Percentiles rank a stretch among this genome's conserved stretches.
phyloP scores from a whole-genome alignment of 2,888 invertebrate species.

The Hydraecia micacea region DNA sequence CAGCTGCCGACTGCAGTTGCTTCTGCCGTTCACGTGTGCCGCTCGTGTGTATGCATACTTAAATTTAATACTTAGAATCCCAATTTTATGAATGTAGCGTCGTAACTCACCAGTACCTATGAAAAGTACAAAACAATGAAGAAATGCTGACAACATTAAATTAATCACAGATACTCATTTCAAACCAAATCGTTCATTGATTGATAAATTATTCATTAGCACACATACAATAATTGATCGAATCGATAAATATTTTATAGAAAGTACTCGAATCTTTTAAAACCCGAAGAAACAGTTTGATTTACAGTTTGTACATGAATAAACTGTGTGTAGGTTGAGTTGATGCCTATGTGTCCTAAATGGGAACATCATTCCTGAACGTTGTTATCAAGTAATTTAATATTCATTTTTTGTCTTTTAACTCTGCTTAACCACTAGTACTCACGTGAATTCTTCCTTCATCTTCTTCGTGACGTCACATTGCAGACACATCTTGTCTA shows the following conservation, averaged over 20 bases:
- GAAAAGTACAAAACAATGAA: slow-evolving; percentile 63
- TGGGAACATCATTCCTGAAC: background rate
- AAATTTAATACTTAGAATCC: slow-evolving; percentile 56
- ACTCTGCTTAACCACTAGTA: slow-evolving; percentile 13
- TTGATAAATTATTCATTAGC: background rate
- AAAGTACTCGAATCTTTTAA: background rate
- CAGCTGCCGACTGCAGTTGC: background rate
- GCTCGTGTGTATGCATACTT: background rate
- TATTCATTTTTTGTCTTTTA: background rate
- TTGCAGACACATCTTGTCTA: slow-evolving; percentile 99
- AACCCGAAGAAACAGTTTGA: background rate
- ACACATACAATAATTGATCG: too few relatives aligned
- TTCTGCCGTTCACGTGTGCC: background rate
- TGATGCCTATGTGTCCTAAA: background rate
- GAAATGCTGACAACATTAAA: slow-evolving; percentile 23
- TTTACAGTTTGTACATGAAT: background rate
- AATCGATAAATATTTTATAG: background rate
- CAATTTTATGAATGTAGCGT: slow-evolving; percentile 46
- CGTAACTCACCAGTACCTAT: slow-evolving; percentile 69
- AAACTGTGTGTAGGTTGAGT: background rate
- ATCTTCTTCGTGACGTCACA: slow-evolving; percentile 99
- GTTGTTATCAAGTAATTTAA: background rate
- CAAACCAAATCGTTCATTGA: background rate
- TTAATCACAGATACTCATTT: background rate
- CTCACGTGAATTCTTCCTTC: slow-evolving; percentile 97